Percentiles rank a stretch among this genome's conserved stretches.
phyloP scores from a whole-genome alignment of 2,888 invertebrate species.

The Pemphredon lugubris region DNA sequence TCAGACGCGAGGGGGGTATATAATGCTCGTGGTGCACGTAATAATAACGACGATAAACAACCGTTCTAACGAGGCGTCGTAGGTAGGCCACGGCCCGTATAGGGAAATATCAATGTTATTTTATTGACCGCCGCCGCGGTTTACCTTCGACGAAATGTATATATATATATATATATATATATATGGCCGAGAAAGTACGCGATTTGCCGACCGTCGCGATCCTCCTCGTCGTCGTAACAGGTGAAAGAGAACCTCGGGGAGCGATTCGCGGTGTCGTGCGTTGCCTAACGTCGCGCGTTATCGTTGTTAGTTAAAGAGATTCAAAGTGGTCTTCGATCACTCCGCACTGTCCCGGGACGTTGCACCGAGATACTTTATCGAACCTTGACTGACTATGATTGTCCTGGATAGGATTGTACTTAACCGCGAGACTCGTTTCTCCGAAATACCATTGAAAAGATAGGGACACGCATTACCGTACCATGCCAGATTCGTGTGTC shows the following conservation, averaged over 20 bases:
- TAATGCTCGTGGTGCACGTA: constrained; percentile 46
- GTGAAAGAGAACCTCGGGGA: constrained; percentile 37
- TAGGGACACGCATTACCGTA: too few species aligned
- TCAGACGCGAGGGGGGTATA: constrained; percentile 33
- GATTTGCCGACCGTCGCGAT: constrained; percentile 56
- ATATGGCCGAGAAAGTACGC: constrained; percentile 66
- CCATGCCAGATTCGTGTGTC: too few species aligned
- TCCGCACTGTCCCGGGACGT: neutral
- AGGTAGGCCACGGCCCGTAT: constrained; percentile 40
- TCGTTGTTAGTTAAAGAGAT: constrained; percentile 30
- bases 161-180: too few species aligned
- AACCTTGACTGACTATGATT: too few species aligned
- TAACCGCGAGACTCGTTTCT: too few species aligned
- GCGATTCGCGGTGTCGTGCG: too few species aligned
- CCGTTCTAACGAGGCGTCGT: constrained; percentile 69
- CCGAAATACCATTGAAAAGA: too few species aligned
- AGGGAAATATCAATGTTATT: constrained; percentile 76
- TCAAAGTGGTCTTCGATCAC: constrained; percentile 38
- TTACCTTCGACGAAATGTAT: constrained; percentile 62
- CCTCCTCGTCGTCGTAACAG: constrained; percentile 55
- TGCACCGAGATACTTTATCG: too few species aligned
- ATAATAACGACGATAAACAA: constrained; percentile 75
- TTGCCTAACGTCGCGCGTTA: neutral
- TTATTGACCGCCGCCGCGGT: constrained; percentile 66
- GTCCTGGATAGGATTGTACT: too few species aligned